These are phyloP conservation scores for Colletes gigas DNA, from an alignment of 1,140 invertebrate genomes.

Conservation along the genomic window DNA sequence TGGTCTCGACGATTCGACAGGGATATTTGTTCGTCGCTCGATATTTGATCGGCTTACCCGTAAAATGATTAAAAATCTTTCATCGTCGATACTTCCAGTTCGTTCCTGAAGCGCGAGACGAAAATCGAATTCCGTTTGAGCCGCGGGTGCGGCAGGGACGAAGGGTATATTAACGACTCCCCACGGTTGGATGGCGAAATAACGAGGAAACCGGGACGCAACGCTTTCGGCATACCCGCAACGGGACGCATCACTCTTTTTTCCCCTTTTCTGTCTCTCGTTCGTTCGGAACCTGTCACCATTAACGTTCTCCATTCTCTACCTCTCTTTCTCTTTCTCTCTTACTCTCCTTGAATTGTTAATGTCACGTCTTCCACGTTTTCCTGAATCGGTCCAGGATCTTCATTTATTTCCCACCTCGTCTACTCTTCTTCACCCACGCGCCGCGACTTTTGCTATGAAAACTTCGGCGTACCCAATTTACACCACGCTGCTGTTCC, in stretches of 20 bases:
- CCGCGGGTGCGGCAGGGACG: not conserved
- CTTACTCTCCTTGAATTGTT: not conserved
- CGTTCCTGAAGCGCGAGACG: not conserved
- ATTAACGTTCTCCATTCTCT: not conserved
- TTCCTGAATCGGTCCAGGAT: not conserved
- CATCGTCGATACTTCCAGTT: not conserved
- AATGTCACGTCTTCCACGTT: constrained; percentile 1
- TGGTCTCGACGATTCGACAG: not conserved
- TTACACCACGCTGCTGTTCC: too few species aligned
- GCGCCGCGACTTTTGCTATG: not conserved
- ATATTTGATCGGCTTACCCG: not conserved
- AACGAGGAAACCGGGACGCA: constrained; percentile 39
- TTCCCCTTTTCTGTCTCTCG: constrained; percentile 1
- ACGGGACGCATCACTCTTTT: not conserved
- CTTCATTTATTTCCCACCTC: not conserved
- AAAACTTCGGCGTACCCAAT: too few species aligned
- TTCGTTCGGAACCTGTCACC: not conserved
- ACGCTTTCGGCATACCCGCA: not conserved
- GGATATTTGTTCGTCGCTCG: not conserved
- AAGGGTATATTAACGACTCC: constrained; percentile 23
- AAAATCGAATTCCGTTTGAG: constrained; percentile 47
- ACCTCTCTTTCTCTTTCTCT: not conserved
- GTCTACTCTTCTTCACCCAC: not conserved
- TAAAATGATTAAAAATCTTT: constrained; percentile 16
- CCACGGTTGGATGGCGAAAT: constrained; percentile 12